Percentiles rank a stretch among this genome's conserved stretches.
Conservation (phyloP, 2,113 vertebrate species). For the Emberiza fucata region DNA sequence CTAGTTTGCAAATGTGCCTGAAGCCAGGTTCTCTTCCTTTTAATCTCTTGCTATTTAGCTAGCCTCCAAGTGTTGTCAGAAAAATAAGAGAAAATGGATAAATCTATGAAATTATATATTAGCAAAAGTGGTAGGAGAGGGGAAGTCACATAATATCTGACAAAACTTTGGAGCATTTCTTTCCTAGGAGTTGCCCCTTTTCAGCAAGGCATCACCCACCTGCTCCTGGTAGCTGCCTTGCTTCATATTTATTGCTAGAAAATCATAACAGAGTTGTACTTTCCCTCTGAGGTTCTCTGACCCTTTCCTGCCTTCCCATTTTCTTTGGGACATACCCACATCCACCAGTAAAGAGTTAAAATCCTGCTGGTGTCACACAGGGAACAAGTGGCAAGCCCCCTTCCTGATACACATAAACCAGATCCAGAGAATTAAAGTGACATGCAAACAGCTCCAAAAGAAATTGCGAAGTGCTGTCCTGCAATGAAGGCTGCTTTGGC, state of each 20-base stretch:
- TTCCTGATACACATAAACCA: not conserved
- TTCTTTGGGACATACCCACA: not conserved
- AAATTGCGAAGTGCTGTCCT: not conserved
- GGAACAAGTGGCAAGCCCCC: not conserved
- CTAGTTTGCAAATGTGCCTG: not conserved
- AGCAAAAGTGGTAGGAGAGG: not conserved
- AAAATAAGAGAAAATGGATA: not conserved
- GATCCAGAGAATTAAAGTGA: not conserved
- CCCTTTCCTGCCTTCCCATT: not conserved
- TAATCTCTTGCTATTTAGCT: not conserved
- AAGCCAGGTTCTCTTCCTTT: not conserved
- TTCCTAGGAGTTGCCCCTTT: not conserved
- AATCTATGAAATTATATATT: not conserved
- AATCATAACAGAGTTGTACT: not conserved
- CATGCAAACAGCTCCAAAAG: not conserved
- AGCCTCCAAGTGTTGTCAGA: not conserved
- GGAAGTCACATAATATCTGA: not conserved
- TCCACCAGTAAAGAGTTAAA: not conserved
- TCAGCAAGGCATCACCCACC: not conserved
- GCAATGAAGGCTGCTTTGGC: not conserved
- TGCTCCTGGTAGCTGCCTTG: not conserved
- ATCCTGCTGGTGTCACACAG: not conserved
- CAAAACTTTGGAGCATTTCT: not conserved
- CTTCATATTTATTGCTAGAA: not conserved
- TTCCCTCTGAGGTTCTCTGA: not conserved